phyloP scores from a whole-genome alignment of 2,888 invertebrate species.

The Drosophila buzzatii region DNA sequence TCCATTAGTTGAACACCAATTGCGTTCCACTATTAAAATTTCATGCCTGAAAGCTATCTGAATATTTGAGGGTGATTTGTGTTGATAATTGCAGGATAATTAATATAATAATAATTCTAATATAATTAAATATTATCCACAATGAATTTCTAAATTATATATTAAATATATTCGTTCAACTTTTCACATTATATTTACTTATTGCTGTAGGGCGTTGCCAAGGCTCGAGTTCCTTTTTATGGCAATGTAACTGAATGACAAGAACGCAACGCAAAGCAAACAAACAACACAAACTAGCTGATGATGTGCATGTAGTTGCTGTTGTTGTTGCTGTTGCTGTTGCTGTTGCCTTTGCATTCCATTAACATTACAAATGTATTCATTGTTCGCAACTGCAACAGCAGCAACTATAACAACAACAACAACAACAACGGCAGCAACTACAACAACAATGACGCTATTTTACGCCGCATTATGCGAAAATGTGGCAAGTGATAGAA shows the following conservation, averaged over 20 bases:
- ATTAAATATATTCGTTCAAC: no score
- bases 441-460: slow-evolving; percentile 56
- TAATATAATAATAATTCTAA: no score
- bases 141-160: no score
- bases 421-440: slow-evolving; percentile 19
- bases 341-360: slow-evolving; percentile 51
- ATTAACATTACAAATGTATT: slow-evolving; percentile 71
- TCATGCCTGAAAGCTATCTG: no score
- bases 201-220: slow-evolving; percentile 17
- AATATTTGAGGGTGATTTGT: no score
- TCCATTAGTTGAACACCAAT: no score
- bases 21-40: no score
- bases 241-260: slow-evolving; percentile 51
- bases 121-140: no score
- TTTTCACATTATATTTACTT: not conserved
- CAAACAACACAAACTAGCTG: slow-evolving; percentile 59
- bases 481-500: slow-evolving; percentile 80
- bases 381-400: slow-evolving; percentile 52
- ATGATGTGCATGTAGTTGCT: slow-evolving; percentile 25
- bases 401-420: slow-evolving; percentile 8
- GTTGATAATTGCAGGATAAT: no score
- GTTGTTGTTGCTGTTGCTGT: slow-evolving; percentile 29
- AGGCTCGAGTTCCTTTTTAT: slow-evolving; percentile 33
- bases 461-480: slow-evolving; percentile 69
- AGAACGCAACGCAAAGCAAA: slow-evolving; percentile 42